phyloP scores from a whole-genome alignment of 2,888 invertebrate species.

The Oligia fasciuncula region DNA sequence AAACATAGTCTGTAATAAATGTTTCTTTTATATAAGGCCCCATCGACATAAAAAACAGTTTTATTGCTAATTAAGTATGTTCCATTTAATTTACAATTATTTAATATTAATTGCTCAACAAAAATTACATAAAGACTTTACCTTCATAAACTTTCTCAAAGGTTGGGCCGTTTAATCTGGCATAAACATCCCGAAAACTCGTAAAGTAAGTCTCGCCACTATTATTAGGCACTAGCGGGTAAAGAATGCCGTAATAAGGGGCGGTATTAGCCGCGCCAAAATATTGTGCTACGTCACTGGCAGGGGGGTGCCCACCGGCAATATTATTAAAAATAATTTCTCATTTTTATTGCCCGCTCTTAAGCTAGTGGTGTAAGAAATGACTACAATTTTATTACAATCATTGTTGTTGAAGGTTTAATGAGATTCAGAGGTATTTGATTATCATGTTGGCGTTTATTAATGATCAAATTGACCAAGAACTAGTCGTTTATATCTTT shows the following conservation, averaged over 20 bases:
- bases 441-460: neutral
- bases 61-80: neutral
- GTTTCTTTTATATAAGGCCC: neutral
- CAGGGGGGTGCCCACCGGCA: conserved; percentile 71
- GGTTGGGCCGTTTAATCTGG: conserved; percentile 72
- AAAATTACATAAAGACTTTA: conserved; percentile 20
- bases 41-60: neutral
- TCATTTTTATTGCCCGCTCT: conserved; percentile 88
- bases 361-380: conserved; percentile 81
- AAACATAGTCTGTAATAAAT: neutral
- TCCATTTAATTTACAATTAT: neutral
- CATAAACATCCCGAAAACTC: conserved; percentile 80
- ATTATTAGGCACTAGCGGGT: conserved; percentile 81
- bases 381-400: conserved; percentile 74
- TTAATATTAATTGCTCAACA: conserved; percentile 6
- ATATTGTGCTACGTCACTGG: conserved; percentile 83
- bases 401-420: conserved; percentile 50
- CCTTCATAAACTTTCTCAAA: conserved; percentile 57
- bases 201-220: conserved; percentile 84
- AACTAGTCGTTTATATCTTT: too few relatives aligned
- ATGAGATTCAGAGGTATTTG: conserved; percentile 27
- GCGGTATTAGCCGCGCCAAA: conserved; percentile 77
- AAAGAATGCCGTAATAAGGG: conserved; percentile 86
- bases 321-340: conserved; percentile 90
- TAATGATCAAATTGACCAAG: neutral